Conservation (phyloP, 2,797 vertebrate genomes). For the Aphelocoma californica region DNA sequence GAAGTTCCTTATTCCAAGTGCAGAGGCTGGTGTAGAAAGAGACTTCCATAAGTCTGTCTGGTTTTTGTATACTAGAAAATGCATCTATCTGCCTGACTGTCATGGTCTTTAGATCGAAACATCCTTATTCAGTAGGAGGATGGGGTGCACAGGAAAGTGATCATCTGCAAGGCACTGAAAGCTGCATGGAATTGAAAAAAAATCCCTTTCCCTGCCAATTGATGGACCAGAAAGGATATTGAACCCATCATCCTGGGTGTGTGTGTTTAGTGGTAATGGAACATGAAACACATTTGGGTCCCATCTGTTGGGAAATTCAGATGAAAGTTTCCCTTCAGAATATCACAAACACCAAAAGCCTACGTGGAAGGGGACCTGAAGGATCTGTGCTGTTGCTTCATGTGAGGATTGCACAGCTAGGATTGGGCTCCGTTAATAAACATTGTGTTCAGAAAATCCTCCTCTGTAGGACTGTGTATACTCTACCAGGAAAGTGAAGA, state of each 20-base stretch:
- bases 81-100: background rate
- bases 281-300: background rate
- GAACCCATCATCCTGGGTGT: background rate
- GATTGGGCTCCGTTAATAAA: background rate
- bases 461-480: background rate
- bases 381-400: background rate
- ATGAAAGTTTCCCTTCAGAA: background rate
- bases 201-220: background rate
- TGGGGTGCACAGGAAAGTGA: background rate
- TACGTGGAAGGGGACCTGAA: background rate
- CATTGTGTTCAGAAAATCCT: background rate
- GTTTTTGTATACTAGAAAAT: background rate
- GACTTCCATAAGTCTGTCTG: background rate
- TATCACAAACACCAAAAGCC: background rate
- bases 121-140: background rate
- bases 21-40: background rate
- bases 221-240: background rate
- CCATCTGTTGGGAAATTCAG: slow-evolving; percentile 3
- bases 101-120: background rate
- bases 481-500: background rate
- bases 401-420: background rate
- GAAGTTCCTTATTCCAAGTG: background rate
- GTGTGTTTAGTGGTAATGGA: background rate
- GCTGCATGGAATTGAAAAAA: background rate
- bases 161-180: background rate